These are phyloP conservation scores for Corythornis madagascariensis DNA, from an alignment of 2,113 vertebrate genomes.

Conservation along the genomic window DNA sequence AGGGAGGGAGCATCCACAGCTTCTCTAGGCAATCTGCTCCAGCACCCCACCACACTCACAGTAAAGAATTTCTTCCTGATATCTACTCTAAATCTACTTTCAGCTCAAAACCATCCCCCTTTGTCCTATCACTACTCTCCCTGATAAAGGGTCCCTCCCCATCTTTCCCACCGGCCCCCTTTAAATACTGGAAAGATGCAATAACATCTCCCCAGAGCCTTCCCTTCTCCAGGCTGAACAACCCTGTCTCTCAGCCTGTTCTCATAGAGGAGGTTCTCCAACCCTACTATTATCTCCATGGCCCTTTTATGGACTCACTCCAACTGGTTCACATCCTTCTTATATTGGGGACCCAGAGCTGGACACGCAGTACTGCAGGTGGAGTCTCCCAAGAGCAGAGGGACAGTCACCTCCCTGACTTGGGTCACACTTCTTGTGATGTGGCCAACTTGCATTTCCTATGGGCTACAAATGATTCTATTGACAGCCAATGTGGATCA, in stretches of 20 bases:
- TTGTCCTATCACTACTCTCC: not conserved
- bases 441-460: not conserved
- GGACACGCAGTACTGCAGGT: not conserved
- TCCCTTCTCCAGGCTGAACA: not conserved
- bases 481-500: not conserved
- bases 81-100: not conserved
- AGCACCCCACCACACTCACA: not conserved
- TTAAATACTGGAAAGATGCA: not conserved
- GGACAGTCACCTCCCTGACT: not conserved
- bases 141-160: not conserved
- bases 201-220: not conserved
- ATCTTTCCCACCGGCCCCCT: not conserved
- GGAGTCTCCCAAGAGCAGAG: not conserved
- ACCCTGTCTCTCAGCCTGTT: not conserved
- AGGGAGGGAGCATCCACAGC: not conserved
- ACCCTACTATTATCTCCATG: not conserved
- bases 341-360: not conserved
- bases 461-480: not conserved
- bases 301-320: not conserved
- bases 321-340: not conserved
- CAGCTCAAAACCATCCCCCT: not conserved
- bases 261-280: not conserved
- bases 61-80: not conserved
- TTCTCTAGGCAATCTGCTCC: not conserved
- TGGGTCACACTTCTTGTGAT: not conserved